Evolutionary conservation across 2,113 vertebrate species (phyloP), one percentile per base, ranked within the genome.

Genomic region (Anser brachyrhynchus): DNA sequence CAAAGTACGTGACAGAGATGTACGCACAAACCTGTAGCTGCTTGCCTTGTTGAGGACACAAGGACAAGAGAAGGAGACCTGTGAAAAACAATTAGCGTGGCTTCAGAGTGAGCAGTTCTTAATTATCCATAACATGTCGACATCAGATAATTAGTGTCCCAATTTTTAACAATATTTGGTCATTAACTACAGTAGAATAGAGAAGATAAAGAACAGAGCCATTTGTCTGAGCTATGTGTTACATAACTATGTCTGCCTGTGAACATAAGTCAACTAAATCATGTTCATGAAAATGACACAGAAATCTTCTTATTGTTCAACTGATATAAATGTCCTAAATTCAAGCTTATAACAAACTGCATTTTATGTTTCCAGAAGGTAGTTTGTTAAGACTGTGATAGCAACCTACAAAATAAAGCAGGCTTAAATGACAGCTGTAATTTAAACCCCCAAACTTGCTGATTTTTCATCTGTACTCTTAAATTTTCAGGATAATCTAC

Each of bases 41-140:
- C 87, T 96, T 96, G 95, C 71, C 90, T 96, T 96, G 80, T 96
- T 98, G 97, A 98, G 97, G 98, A 98, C 92, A 84, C 79, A 78
- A 97, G 97, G 97, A 97, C 94, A 7, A 87, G 84, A 94, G 95
- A 97, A 97, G 97, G 97, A 98, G 97, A 98, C 93, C 69, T 97
- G 93, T 94, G 97, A 95, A 97, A 97, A 98, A 97, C 97, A 98
- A 98, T 98, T 98, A 98, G 83, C 84, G 91, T 95, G 92, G 92
- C 92, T 97, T 98, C 96, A 97, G 95, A 95, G 83, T 95, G 95
- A 97, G 78, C 95, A 95, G 57, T 96, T 97, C 97, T 97, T 98
- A 98, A 99, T 98, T 98, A 98, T 92, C 97, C 96, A 95, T 98
- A 98, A 95, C 98, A 95, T 98, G 97, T 97, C 94, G 97, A 98